phyloP scores from a whole-genome alignment of 2,113 vertebrate species.

The Anguilla rostrata region DNA sequence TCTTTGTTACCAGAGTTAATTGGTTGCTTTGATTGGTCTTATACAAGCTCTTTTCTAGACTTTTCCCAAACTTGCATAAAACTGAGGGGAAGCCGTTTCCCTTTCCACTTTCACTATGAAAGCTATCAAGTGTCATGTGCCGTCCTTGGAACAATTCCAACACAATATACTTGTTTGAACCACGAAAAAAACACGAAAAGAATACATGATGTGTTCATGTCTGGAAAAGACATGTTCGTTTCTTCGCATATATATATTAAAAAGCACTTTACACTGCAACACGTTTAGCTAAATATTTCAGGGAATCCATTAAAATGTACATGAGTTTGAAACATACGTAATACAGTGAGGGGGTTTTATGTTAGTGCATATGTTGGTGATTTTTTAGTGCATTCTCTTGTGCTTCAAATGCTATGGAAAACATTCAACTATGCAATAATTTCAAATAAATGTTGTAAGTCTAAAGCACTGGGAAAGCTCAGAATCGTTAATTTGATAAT shows the following conservation, averaged over 20 bases:
- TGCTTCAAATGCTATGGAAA: no score
- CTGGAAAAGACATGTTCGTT: no score
- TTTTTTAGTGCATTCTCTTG: no score
- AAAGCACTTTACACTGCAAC: no score
- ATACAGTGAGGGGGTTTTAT: no score
- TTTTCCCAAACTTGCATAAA: neutral
- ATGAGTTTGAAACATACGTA: no score
- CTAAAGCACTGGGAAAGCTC: neutral
- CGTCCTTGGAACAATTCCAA: neutral
- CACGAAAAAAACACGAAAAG: neutral
- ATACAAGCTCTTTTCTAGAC: neutral
- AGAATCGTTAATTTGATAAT: neutral
- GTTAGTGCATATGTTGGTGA: no score
- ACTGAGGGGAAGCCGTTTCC: neutral
- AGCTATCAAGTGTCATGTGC: neutral
- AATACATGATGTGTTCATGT: neutral
- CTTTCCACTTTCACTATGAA: neutral
- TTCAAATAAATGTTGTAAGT: neutral
- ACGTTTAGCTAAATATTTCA: no score
- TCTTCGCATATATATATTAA: no score
- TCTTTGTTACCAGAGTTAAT: neutral
- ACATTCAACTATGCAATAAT: no score
- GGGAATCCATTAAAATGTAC: no score
- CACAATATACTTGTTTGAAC: neutral
- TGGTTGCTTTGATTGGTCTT: neutral